A percentile compares a stretch with the other conserved stretches of the same genome.
These are phyloP conservation scores for Calephelis perditalis DNA, from an alignment of 2,888 invertebrate genomes.

Conservation along the genomic window DNA sequence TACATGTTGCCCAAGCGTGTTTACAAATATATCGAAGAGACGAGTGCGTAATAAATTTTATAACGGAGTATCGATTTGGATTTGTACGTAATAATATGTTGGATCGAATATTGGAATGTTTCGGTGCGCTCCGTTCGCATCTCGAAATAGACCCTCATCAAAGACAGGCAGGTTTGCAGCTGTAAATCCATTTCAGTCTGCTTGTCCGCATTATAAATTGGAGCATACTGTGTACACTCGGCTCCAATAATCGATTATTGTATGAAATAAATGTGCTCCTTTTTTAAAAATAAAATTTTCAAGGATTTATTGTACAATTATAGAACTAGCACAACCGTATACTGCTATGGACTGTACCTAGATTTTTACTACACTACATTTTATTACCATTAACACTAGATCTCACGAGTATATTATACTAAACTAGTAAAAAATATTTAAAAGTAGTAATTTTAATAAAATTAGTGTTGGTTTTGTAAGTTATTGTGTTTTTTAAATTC, in stretches of 20 bases:
- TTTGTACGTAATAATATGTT: conserved; percentile 75
- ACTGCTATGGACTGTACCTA: too few species aligned
- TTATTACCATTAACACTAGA: too few species aligned
- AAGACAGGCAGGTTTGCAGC: conserved; percentile 77
- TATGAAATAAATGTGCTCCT: too few species aligned
- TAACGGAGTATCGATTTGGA: conserved; percentile 70
- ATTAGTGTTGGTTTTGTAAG: too few species aligned
- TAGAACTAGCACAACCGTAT: too few species aligned
- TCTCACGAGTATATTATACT: too few species aligned
- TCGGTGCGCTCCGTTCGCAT: conserved; percentile 68
- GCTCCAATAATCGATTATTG: conserved; percentile 7
- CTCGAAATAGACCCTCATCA: conserved; percentile 77
- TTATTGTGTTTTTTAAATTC: too few species aligned
- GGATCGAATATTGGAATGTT: conserved; percentile 73
- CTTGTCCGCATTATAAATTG: conserved; percentile 76
- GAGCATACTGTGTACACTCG: conserved; percentile 42
- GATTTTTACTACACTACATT: too few species aligned
- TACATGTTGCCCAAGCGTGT: conserved; percentile 65
- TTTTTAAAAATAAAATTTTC: too few species aligned
- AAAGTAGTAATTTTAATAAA: too few species aligned
- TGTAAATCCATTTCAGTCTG: conserved; percentile 77
- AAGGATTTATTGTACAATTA: too few species aligned
- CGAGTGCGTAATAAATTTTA: conserved; percentile 76
- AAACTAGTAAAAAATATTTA: too few species aligned
- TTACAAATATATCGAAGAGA: conserved; percentile 65